These are phyloP conservation scores for Lasiurus cinereus DNA, from an alignment of 2,113 vertebrate genomes.

Conservation along the genomic window DNA sequence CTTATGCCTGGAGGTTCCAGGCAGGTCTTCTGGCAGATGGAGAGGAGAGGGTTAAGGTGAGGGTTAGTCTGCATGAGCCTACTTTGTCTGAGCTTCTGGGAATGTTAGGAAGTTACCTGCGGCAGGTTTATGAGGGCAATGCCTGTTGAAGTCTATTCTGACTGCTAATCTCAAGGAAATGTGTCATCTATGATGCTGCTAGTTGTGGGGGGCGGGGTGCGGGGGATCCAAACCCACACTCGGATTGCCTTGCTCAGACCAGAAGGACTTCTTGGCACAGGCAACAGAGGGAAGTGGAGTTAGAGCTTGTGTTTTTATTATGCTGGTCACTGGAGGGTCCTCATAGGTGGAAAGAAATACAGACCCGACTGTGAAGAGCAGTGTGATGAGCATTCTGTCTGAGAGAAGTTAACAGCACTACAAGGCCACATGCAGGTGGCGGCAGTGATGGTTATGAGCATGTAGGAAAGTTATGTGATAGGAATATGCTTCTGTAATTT, in stretches of 20 bases:
- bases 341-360: not conserved
- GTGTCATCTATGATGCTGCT: not conserved
- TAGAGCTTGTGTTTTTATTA: not conserved
- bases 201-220: not conserved
- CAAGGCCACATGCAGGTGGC: fast-evolving
- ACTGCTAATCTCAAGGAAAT: not conserved
- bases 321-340: not conserved
- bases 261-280: conserved; percentile 51
- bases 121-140: not conserved
- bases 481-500: not conserved
- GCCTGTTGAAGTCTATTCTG: not conserved
- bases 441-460: fast-evolving
- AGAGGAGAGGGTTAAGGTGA: not conserved
- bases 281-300: not conserved
- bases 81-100: not conserved
- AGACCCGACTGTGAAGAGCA: not conserved
- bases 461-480: not conserved
- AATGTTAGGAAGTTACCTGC: not conserved
- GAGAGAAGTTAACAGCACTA: too few species aligned
- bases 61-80: not conserved
- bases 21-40: not conserved
- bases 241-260: not conserved
- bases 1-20: not conserved
- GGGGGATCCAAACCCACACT: not conserved
- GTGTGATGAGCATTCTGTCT: not conserved